phyloP scores from a whole-genome alignment of 1,140 invertebrate genomes.

The Drosophila lacertosa region DNA sequence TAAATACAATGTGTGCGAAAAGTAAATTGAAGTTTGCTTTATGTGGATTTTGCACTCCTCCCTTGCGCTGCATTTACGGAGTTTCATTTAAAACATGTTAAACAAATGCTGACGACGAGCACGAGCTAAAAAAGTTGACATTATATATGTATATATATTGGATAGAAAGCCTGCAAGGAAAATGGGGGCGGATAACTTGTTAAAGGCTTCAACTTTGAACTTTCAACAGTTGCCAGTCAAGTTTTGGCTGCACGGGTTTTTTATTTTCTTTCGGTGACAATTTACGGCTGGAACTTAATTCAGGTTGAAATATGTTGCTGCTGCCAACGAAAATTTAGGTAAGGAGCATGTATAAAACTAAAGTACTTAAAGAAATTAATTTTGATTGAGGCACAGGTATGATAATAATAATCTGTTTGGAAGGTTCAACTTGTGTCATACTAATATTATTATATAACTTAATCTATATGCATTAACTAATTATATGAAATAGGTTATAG shows the following conservation, averaged over 20 bases:
- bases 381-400: not conserved
- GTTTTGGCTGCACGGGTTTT: slow-evolving; percentile 4
- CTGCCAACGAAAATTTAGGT: not conserved
- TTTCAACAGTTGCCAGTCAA: slow-evolving; percentile 42
- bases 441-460: too few relatives aligned
- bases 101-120: slow-evolving; percentile 51
- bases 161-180: slow-evolving; percentile 1
- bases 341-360: slow-evolving; percentile 20
- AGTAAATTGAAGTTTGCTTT: slow-evolving; percentile 81
- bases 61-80: slow-evolving; percentile 28
- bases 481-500: too few relatives aligned
- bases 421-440: too few relatives aligned
- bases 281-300: slow-evolving; percentile 18
- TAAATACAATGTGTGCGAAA: slow-evolving; percentile 79
- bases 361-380: slow-evolving; percentile 20
- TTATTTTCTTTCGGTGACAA: not conserved
- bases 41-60: slow-evolving; percentile 59
- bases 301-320: slow-evolving; percentile 3
- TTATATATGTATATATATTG: slow-evolving; percentile 14
- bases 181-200: slow-evolving; percentile 19
- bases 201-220: slow-evolving; percentile 48
- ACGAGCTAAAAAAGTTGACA: slow-evolving; percentile 57
- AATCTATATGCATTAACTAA: too few relatives aligned
- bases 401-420: not conserved
- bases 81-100: slow-evolving; percentile 63